Base-by-base conservation (phyloP, 1,140 invertebrate species). In the Drosophila sechellia region DNA sequence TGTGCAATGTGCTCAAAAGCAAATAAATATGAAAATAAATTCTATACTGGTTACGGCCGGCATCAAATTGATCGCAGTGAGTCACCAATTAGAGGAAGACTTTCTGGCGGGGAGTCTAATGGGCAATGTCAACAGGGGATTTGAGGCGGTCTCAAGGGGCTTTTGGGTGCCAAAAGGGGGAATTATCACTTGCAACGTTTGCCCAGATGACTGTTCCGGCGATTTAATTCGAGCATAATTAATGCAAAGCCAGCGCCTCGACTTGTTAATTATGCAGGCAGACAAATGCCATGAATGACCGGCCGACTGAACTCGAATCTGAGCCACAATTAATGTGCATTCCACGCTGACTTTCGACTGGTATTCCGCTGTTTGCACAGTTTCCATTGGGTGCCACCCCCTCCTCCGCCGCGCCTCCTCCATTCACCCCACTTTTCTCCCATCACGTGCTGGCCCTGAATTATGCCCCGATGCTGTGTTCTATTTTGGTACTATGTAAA, bases 231-330 rank as follows among this genome's bases (percentile, higher is more conserved):
- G 43, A 65, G 60, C 79, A 79, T 84, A 73, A 53, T 66, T 50
- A 66, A 75, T 61, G 31, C 55, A 65, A 52, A 61, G 45, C 35
- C 54, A 35, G 34, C 37, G 46, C 54, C 27, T n/a, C 37, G 31
- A 57, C 65, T 81, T 64, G 45, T 83, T 79, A 84, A 79, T 84
- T 84, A 84, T 76, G 71, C 74, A 69, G 40, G 52, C 71, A 66
- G 53, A 77, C 61, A 54, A 77, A 53, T 54, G 72, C 63, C 58
- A 54, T 57, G 70, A 57, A 20, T 70, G 68, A 42, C 68, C 68
- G 70, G 68, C 64, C 57, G 68, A 49, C 50, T 71, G 68, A 71
- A 71, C 68, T 65, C n/a, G 65, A 70, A 49, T 48, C 50, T 27
- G 64, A 70, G 52, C 35, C 52, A 27, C 65, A 70, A 71, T 49